Evolutionary conservation across 1,140 invertebrate species (phyloP).

Genomic region (honey bee (Apis mellifera)): DNA sequence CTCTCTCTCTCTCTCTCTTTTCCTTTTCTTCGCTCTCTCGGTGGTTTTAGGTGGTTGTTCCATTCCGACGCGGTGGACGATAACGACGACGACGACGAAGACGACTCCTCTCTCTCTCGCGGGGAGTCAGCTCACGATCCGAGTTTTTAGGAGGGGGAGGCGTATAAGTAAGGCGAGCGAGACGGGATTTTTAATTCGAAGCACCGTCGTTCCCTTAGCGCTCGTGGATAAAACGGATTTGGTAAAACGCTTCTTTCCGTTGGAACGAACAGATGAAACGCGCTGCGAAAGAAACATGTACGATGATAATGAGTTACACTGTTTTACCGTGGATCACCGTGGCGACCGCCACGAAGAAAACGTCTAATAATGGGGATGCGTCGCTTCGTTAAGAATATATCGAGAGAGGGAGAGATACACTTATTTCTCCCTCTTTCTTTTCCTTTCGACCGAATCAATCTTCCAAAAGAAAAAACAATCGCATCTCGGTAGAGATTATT

Average conservation of each 20-base stretch:
- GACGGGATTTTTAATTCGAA: not conserved
- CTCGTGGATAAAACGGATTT: not conserved
- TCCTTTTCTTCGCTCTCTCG: too few species aligned
- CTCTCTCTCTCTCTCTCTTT: too few species aligned
- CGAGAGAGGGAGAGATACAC: too few species aligned
- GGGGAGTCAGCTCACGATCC: not conserved
- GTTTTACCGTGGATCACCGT: not conserved
- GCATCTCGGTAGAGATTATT: too few species aligned
- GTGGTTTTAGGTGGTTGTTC: constrained; percentile 31
- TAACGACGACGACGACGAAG: constrained; percentile 17
- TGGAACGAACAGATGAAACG: not conserved
- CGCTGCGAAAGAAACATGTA: not conserved
- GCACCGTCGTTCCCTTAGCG: not conserved
- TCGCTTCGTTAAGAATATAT: too few species aligned
- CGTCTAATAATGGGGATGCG: too few species aligned
- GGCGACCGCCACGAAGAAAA: too few species aligned
- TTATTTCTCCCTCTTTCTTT: too few species aligned
- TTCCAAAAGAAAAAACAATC: too few species aligned
- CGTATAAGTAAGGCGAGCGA: constrained; percentile 1
- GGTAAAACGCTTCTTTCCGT: not conserved
- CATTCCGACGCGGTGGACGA: not conserved
- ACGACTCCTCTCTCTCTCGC: not conserved
- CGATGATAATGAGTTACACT: not conserved
- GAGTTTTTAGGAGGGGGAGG: not conserved
- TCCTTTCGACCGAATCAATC: too few species aligned